Base-by-base conservation (phyloP, 1,140 invertebrate species). In the Chelonus insularis region DNA sequence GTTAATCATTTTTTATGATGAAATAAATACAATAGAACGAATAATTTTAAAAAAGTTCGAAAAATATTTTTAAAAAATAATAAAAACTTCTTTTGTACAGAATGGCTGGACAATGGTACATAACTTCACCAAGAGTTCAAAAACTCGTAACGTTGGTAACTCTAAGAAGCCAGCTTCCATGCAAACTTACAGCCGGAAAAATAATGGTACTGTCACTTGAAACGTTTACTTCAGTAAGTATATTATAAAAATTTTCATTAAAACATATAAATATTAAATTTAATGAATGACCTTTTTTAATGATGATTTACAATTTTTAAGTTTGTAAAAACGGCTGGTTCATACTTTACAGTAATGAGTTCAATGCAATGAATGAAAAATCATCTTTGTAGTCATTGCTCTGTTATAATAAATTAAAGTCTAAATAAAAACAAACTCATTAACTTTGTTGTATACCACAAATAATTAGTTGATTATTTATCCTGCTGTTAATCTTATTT, bases 191-290 rank as follows among this genome's bases (percentile, higher is more conserved):
- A n/a, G 48, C 37, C 18, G 60, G 60, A 39, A 37, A 56, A 23
- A 18, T 56, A 12, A 41, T 45, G 4, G 18, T 48, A 11, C 34
- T 62, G 20, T 57, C 41, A 6, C 29, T 62, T 8, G 43, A 62
- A 20, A 62, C 11, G 12, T 62, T 56, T 41, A 37, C 43, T 3
- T 23, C n/a, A 45, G 60, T 62, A 36, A 61, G 51, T 36, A 21
- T 12, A 11, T 14, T n/a, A 62, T 8, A 7, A 1, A 16, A 29
- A 32, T 47, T 34, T n/a, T n/a, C n/a, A n/a, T n/a, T n/a, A n/a
- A n/a, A n/a, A n/a, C n/a, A n/a, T n/a, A n/a, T n/a, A n/a, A 9
- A 25, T 14, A 16, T 29, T 36, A 11, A 58, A 25, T 32, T 6
- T 34, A 36, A 6, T 12, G 9, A 8, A 34, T 16, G 6, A 3